Evolutionary conservation across 2,113 vertebrate genomes (phyloP).

Genomic region (Sapajus apella): DNA sequence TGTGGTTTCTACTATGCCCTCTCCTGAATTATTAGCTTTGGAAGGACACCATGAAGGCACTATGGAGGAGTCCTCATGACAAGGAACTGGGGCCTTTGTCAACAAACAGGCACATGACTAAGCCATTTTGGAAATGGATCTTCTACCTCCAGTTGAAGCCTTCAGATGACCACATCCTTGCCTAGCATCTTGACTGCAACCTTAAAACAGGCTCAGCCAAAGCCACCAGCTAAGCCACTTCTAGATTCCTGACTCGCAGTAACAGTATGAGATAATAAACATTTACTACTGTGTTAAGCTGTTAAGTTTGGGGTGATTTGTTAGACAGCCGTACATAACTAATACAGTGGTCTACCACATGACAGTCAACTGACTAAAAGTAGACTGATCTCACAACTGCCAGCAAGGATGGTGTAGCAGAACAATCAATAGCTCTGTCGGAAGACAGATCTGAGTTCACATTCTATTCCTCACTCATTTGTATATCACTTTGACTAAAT

Average conservation of each 20-base stretch:
- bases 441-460: neutral
- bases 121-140: neutral
- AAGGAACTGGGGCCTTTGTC: neutral
- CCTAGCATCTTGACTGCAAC: neutral
- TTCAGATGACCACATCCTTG: neutral
- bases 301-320: neutral
- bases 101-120: neutral
- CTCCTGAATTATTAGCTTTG: neutral
- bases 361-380: neutral
- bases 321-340: neutral
- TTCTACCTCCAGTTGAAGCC: neutral
- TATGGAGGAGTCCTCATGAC: neutral
- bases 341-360: neutral
- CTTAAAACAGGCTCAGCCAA: neutral
- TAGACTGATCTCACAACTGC: neutral
- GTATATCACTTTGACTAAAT: neutral
- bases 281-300: neutral
- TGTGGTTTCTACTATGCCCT: neutral
- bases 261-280: neutral
- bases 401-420: neutral
- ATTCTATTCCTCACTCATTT: neutral
- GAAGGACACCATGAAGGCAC: neutral
- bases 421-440: neutral
- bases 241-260: neutral
- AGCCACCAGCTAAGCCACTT: neutral